Evolutionary conservation across 2,113 vertebrate species (phyloP), one percentile per base, ranked within the genome.

Genomic region (Gnathonemus echidnorhynchus): DNA sequence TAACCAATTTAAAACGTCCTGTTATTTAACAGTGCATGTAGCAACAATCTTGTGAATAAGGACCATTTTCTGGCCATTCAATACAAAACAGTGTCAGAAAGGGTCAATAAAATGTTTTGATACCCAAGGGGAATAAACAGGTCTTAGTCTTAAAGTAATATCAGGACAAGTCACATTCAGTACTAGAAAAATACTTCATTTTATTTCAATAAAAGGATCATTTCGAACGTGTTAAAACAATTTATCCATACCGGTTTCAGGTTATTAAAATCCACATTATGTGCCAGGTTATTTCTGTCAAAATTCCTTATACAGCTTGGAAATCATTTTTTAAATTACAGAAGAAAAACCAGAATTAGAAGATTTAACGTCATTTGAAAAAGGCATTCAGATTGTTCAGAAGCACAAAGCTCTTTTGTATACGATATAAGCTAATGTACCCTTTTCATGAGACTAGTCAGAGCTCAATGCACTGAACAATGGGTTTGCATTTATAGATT

Each of bases 121-220:
- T 70, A 70, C 10, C n/a, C 62, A 84, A 2, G 39, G 88, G 42
- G 62, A 48, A 74, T 70, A 45, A 88, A 48, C 42, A 84, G 45
- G 45, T 21, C n/a, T 13, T 39, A 39, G 70, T 42, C 45, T 45
- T 45, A 21, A 86, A 50, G 48, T 86, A n/a, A 27, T 86, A 62
- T 83, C 48, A 89, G 31, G 39, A 24, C 27, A 74, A 45, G 39
- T 31, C 49, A 83, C 49, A 45, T 42, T 39, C 88, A 31, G n/a
- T 35, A 77, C 46, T 89, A 77, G 88, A 89, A 89, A 74, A 77
- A 48, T 74, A 89, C 58, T 49, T 88, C 21, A 88, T 66, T 62
- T 58, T 88, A 88, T 88, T 88, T 88, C 39, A 88, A 45, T 45
- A 62, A 88, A 62, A 88, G 53, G 27, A n/a, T 87, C 48, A 87